Evolutionary conservation across 2,888 invertebrate species (phyloP).

Genomic region (Dioctria linearis): DNA sequence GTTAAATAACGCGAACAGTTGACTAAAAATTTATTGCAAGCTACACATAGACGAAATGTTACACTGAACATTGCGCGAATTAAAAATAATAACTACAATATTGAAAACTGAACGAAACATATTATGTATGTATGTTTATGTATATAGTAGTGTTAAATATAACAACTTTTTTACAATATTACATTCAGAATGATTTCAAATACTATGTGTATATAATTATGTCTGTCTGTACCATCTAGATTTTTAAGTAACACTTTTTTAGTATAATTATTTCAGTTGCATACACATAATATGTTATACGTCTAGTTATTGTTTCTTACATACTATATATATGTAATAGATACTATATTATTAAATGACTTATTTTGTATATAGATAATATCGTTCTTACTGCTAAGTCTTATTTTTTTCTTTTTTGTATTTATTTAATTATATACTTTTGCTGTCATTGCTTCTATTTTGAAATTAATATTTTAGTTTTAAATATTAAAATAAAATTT

Average conservation of each 20-base stretch:
- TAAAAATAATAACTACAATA: conserved; percentile 33
- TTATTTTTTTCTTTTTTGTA: conserved; percentile 28
- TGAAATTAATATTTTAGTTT: not conserved
- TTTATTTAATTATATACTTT: conserved; percentile 13
- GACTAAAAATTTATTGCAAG: conserved; percentile 60
- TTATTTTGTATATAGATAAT: conserved; percentile 19
- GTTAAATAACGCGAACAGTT: conserved; percentile 44
- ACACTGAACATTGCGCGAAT: conserved; percentile 49
- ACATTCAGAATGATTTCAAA: not conserved
- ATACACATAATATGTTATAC: conserved; percentile 26
- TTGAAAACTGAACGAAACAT: not conserved
- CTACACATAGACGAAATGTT: conserved; percentile 61
- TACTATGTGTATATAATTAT: not conserved
- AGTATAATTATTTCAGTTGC: conserved; percentile 18
- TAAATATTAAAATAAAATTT: too few relatives aligned
- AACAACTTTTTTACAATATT: conserved; percentile 40
- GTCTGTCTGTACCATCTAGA: not conserved
- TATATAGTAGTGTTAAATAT: too few relatives aligned
- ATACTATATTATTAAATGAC: not conserved
- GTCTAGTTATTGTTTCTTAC: conserved; percentile 5
- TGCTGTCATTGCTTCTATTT: conserved; percentile 18
- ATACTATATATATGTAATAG: not conserved
- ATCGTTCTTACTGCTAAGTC: conserved; percentile 37
- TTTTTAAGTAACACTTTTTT: conserved; percentile 44
- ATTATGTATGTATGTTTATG: too few relatives aligned